A percentile compares a stretch with the other conserved stretches of the same genome.
phyloP scores from a whole-genome alignment of 2,888 invertebrate species.

The Eilema griseolum region DNA sequence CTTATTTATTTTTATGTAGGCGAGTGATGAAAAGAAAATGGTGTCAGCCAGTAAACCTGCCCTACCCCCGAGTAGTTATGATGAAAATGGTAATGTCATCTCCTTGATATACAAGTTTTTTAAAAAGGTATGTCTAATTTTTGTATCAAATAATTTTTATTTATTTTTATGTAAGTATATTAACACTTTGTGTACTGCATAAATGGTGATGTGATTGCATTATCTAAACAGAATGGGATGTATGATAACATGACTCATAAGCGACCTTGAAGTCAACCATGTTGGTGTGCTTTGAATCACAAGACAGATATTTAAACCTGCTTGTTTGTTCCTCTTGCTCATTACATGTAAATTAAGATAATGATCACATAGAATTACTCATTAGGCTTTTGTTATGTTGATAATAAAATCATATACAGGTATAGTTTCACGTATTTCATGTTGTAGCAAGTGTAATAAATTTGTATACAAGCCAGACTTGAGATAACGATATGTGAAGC shows the following conservation, averaged over 20 bases:
- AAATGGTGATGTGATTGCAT: constrained; percentile 36
- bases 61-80: constrained; percentile 78
- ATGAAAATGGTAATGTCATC: constrained; percentile 84
- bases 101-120: constrained; percentile 88
- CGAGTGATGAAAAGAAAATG: constrained; percentile 73
- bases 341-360: constrained; percentile 18
- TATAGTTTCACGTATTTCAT: not conserved
- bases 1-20: constrained; percentile 52
- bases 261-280: constrained; percentile 64
- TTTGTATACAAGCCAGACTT: not conserved
- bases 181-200: constrained; percentile 12
- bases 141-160: not conserved
- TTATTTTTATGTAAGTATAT: constrained; percentile 14
- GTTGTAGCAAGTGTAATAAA: not conserved
- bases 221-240: constrained; percentile 52
- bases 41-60: constrained; percentile 76
- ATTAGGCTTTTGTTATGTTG: not conserved
- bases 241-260: constrained; percentile 60
- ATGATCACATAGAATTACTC: constrained; percentile 1
- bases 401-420: not conserved
- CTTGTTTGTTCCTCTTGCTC: constrained; percentile 41
- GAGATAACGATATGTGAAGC: constrained; percentile 9
- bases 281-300: constrained; percentile 62
- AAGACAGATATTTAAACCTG: constrained; percentile 60
- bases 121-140: constrained; percentile 85